A percentile compares a stretch with the other conserved stretches of the same genome.
phyloP scores from a whole-genome alignment of 2,113 vertebrate species.

The Bujurquina vittata region DNA sequence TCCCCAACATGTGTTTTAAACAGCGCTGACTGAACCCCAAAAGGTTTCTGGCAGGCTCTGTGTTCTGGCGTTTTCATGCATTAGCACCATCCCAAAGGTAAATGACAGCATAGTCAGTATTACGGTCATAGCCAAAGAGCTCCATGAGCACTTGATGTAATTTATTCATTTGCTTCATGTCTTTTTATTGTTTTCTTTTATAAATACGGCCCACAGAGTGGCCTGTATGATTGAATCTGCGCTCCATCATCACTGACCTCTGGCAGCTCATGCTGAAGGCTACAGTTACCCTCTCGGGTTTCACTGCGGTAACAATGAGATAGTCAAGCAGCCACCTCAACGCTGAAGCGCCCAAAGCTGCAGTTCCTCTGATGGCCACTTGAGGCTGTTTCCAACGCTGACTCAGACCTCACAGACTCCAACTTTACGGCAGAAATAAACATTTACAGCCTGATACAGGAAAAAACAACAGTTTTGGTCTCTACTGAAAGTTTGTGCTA shows the following conservation, averaged over 20 bases:
- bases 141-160: not conserved
- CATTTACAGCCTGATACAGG: not conserved
- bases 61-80: not conserved
- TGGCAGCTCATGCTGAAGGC: not conserved
- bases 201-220: not conserved
- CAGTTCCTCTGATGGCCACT: not conserved
- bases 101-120: not conserved
- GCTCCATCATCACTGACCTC: not conserved
- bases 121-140: not conserved
- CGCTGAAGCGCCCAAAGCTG: not conserved
- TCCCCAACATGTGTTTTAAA: not conserved
- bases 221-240: not conserved
- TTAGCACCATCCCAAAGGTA: not conserved
- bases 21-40: not conserved
- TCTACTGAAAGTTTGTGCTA: not conserved
- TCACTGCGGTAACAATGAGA: not conserved
- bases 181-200: not conserved
- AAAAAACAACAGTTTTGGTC: not conserved
- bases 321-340: too few species aligned
- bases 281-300: too few species aligned
- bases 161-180: not conserved
- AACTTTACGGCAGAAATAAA: too few species aligned
- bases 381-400: not conserved
- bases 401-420: not conserved
- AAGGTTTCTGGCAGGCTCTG: not conserved